A percentile compares a stretch with the other conserved stretches of the same genome.
phyloP scores from a whole-genome alignment of 1,140 invertebrate species.

The honey bee (Apis mellifera) region Amel_HAv3.1 CM009933.2:347501-348000 shows the following conservation, averaged over 20 bases:
- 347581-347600: too few relatives aligned
- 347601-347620: not conserved
- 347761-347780: slow-evolving; percentile 96
- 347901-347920: slow-evolving; percentile 92
- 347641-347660: slow-evolving; percentile 90
- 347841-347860: slow-evolving; percentile 96
- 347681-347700: slow-evolving; percentile 99
- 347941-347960: not conserved
- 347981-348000: too few relatives aligned
- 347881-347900: slow-evolving; percentile 97
- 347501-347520: slow-evolving; percentile 87
- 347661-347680: slow-evolving; percentile 98
- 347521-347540: slow-evolving; percentile 95
- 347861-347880: slow-evolving; percentile 97
- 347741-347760: slow-evolving; percentile 97
- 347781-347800: slow-evolving; percentile 99
- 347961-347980: too few relatives aligned
- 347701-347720: slow-evolving; percentile 97
- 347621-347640: not conserved
- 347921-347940: slow-evolving; percentile 97
- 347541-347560: slow-evolving; percentile 87
- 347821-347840: slow-evolving; percentile 98
- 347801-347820: slow-evolving; percentile 97
- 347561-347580: not conserved
- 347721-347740: slow-evolving; percentile 97